Evolutionary conservation across 1,140 invertebrate species (phyloP).

Genomic region (Heliothis virescens): DNA sequence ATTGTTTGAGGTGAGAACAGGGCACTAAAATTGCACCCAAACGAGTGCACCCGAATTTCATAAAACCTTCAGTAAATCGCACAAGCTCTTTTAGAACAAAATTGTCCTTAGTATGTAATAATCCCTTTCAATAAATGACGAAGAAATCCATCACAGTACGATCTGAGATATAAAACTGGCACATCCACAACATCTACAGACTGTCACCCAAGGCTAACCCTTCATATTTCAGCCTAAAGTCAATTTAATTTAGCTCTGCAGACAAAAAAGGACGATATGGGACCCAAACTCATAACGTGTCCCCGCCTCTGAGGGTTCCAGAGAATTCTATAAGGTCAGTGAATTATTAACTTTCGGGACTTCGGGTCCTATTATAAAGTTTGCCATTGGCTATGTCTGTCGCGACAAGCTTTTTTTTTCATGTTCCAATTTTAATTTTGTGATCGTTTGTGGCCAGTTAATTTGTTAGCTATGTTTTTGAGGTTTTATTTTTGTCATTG

Average conservation of each 20-base stretch:
- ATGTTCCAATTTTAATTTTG: constrained; percentile 55
- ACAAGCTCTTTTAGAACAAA: too few species aligned
- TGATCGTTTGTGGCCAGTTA: constrained; percentile 24
- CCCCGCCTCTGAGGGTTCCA: constrained; percentile 75
- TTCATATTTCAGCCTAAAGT: constrained; percentile 53
- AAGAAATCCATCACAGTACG: neutral
- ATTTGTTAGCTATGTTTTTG: neutral
- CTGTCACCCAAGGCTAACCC: constrained; percentile 52
- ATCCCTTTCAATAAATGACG: too few species aligned
- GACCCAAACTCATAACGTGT: constrained; percentile 76
- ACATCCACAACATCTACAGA: constrained; percentile 5
- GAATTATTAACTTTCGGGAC: constrained; percentile 72
- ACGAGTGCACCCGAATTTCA: too few species aligned
- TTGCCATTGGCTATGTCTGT: constrained; percentile 61
- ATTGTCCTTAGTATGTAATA: too few species aligned
- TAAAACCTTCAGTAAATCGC: too few species aligned
- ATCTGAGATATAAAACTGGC: neutral
- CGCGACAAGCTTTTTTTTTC: constrained; percentile 52
- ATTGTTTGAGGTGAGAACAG: too few species aligned
- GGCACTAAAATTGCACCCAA: too few species aligned
- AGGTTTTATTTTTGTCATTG: neutral
- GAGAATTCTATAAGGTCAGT: constrained; percentile 75
- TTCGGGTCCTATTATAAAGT: constrained; percentile 60
- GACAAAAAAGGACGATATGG: constrained; percentile 74
- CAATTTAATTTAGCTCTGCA: constrained; percentile 79